Evolutionary conservation across 2,797 vertebrate species (phyloP), one percentile per base, ranked within the genome.

Genomic region (Tamandua tetradactyla): DNA sequence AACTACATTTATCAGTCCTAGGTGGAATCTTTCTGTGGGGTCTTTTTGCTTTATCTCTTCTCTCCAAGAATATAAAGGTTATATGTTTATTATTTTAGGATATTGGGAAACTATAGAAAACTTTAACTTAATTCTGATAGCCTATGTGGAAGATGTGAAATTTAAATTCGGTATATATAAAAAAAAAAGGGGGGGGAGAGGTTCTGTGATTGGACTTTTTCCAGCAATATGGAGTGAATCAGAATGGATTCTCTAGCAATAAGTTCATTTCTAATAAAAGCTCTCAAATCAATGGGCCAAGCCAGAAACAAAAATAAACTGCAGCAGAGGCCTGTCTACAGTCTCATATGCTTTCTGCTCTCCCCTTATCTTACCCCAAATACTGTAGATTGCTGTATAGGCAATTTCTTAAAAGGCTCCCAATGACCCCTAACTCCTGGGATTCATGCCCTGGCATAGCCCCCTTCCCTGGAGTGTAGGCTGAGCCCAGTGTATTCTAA

Each of bases 331-430:
- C n/a, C n/a, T n/a, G n/a, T n/a, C n/a, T n/a, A n/a, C n/a, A n/a
- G n/a, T n/a, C n/a, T n/a, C n/a, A n/a, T n/a, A n/a, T n/a, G 52
- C 32, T 82, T 82, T 82, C 75, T 94, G 57, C n/a, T 66, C 85
- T 71, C 57, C 27, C 9, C 22, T 87, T 57, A 44, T 14, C 32
- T 90, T 66, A 75, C 11, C 80, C 3, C 18, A 68, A 20, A 78
- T 74, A 79, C 10, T 55, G 2, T 9, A 59, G 30, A 20, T 49
- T 76, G 18, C 52, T 68, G 4, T 69, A 6, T n/a, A 35, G 30
- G 27, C 27, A 59, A 44, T 37, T 89, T 89, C 62, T 59, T n/a
- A 71, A 49, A 30, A 6, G 2, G 35, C 30, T 30, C 35, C 64
- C 52, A 35, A 6, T 57, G 35, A 75, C 6, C 37, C 30, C 57